Evolutionary conservation across 2,113 vertebrate species (phyloP).

Genomic region (Alaudala cheleensis): DNA sequence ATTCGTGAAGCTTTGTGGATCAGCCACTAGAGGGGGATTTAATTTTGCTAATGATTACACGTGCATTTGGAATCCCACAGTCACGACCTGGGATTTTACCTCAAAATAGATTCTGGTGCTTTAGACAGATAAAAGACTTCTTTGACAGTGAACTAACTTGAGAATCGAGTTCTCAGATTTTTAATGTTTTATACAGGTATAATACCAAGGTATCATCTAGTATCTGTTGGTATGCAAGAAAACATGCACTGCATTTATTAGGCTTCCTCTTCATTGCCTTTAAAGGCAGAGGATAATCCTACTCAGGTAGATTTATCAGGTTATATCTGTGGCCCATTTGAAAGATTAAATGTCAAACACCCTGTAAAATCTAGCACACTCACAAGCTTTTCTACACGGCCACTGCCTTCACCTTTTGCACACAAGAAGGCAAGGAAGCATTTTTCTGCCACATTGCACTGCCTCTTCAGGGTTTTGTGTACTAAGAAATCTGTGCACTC

Average conservation of each 20-base stretch:
- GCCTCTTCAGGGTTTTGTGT: background rate
- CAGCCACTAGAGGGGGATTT: constrained; percentile 56
- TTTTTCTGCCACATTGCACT: background rate
- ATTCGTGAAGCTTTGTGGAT: background rate
- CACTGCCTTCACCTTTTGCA: background rate
- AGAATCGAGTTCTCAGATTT: background rate
- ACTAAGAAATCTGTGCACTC: background rate
- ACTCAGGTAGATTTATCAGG: background rate
- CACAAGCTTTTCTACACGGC: background rate
- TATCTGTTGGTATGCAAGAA: background rate
- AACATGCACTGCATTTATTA: background rate
- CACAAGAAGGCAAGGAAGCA: background rate
- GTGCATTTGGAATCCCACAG: accelerated
- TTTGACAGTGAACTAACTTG: background rate
- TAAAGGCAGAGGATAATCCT: background rate
- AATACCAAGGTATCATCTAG: background rate
- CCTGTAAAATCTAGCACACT: background rate
- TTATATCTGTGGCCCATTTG: background rate
- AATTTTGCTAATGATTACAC: background rate
- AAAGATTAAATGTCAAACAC: background rate
- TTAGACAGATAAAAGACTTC: background rate
- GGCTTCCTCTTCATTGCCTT: background rate
- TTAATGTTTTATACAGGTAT: background rate
- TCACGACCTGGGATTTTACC: background rate
- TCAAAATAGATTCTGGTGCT: background rate